These are phyloP conservation scores for Apistogramma diplotaenia DNA, from an alignment of 2,113 vertebrate species.

Conservation along the genomic window DNA sequence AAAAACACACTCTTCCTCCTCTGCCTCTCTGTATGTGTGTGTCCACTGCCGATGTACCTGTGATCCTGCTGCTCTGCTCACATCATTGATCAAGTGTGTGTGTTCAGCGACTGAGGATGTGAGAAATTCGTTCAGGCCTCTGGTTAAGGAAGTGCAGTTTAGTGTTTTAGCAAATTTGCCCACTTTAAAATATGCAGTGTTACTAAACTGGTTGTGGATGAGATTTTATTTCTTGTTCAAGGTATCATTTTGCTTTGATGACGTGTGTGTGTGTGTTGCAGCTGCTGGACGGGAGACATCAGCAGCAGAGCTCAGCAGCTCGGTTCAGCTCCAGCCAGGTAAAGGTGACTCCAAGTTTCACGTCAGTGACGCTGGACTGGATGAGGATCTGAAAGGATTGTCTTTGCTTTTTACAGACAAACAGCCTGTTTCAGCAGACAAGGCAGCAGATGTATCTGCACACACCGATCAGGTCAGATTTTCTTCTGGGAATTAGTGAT, in stretches of 20 bases:
- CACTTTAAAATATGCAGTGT: neutral
- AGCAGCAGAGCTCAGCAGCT: neutral
- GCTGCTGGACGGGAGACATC: constrained; percentile 7
- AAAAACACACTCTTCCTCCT: no score
- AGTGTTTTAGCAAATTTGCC: no score
- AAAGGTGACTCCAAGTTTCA: neutral
- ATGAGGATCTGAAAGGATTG: neutral
- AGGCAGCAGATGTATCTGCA: neutral
- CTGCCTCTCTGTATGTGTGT: no score
- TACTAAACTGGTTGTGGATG: neutral
- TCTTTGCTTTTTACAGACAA: constrained; percentile 5
- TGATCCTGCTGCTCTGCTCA: no score
- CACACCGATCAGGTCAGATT: constrained; percentile 40
- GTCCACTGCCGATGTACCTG: no score
- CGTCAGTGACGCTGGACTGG: neutral
- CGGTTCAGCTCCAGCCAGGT: constrained; percentile 38
- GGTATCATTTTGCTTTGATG: neutral
- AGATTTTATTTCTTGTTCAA: neutral
- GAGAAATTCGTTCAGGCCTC: no score
- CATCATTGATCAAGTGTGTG: no score
- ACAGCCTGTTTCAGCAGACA: neutral
- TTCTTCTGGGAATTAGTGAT: no score
- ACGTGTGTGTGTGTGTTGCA: neutral
- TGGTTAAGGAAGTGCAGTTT: no score
- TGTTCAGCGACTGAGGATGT: no score